Evolutionary conservation across 2,113 vertebrate species (phyloP).

Genomic region (Ochotona princeps): DNA sequence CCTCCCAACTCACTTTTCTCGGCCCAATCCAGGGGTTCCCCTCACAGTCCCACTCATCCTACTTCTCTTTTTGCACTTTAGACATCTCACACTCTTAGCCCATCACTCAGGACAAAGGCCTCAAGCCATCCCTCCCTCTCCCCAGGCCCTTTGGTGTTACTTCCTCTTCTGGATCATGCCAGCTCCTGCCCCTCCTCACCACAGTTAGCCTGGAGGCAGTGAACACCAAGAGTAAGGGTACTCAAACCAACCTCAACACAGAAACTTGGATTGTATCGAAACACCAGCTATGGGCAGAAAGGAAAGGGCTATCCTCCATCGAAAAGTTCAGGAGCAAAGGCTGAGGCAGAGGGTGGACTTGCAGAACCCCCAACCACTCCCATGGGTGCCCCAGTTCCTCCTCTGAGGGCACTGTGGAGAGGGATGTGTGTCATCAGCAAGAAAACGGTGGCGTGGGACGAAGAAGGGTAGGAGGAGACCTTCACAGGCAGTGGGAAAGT

Average conservation of each 20-base stretch:
- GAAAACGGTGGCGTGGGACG: not conserved
- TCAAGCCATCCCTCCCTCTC: not conserved
- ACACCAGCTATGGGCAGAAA: not conserved
- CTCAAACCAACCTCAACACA: constrained; percentile 11
- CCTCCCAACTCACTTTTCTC: not conserved
- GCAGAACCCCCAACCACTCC: not conserved
- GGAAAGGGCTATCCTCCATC: not conserved
- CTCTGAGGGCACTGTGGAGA: accelerated
- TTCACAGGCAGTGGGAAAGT: not conserved
- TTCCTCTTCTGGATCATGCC: not conserved
- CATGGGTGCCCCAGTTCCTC: not conserved
- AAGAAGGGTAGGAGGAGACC: not conserved
- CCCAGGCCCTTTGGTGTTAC: not conserved
- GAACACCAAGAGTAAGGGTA: not conserved
- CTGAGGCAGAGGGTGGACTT: not conserved
- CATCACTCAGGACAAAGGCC: not conserved
- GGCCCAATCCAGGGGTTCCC: not conserved
- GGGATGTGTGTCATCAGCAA: not conserved
- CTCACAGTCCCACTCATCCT: not conserved
- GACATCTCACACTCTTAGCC: not conserved
- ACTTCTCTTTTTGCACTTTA: not conserved
- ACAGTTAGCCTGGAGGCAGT: too few species aligned
- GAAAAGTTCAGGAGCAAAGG: too few species aligned
- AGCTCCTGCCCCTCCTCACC: too few species aligned
- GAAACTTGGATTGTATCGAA: not conserved